Evolutionary conservation across 2,113 vertebrate species (phyloP), one percentile per base, ranked within the genome.

Genomic region (Hymenochirus boettgeri): DNA sequence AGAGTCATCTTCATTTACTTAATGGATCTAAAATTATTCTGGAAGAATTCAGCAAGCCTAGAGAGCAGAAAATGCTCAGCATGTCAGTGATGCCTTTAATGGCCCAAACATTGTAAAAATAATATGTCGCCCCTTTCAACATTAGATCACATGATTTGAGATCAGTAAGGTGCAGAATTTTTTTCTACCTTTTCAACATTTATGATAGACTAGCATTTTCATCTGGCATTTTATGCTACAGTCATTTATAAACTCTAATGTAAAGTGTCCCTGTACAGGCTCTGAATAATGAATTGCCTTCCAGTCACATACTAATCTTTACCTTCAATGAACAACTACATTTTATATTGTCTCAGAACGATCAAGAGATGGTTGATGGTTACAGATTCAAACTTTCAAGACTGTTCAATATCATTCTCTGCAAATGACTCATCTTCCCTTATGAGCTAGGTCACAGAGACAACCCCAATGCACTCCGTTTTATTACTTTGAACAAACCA

Each of bases 391-490:
- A 27, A 18, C 25, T 65, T 57, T 25, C 26, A 50, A 25, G 19
- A 57, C 19, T 57, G 21, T 21, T 56, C 21, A n/a, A 57, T 13
- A 57, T 57, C 54, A 65, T 35, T 35, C 55, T 24, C 12, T 15
- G 56, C 19, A 17, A n/a, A n/a, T n/a, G 8, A 65, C 19, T 47
- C 26, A 56, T 47, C 7, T 57, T 65, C 24, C 17, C 39, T 22
- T 48, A 35, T 56, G 48, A 65, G 31, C 31, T 13, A 65, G 52
- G 62, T 47, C 53, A 47, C 23, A 10, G 37, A 55, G 15, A 26
- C 62, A 57, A 23, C 62, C 53, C 62, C 27, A 24, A 57, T 35
- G 26, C 62, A 56, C 35, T 55, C 18, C 5, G 26, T 29, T 39
- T 31, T 33, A 65, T 55, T 46, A 29, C 35, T 55, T 23, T 26